A percentile compares a stretch with the other conserved stretches of the same genome.
Evolutionary conservation across 2,797 vertebrate genomes (phyloP).

Genomic region (Galaxias olidus): DNA sequence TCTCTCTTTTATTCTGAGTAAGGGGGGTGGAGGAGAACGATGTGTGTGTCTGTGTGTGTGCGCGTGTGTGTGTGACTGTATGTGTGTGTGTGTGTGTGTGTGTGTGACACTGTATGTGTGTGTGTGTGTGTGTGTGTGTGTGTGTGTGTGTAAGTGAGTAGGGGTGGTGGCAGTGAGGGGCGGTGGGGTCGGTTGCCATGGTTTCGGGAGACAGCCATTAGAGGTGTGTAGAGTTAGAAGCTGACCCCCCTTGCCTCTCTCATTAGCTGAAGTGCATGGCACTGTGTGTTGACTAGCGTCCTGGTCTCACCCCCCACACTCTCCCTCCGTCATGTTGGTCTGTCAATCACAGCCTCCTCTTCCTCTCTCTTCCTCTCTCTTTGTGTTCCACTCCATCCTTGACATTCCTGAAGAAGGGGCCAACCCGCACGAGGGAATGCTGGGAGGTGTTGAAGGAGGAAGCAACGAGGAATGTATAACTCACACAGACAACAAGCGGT

Average conservation of each 20-base stretch:
- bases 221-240: constrained; percentile 72
- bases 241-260: constrained; percentile 75
- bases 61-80: too few relatives aligned
- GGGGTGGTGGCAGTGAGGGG: constrained; percentile 9
- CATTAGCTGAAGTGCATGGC: constrained; percentile 78
- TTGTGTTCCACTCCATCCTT: neutral
- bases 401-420: neutral
- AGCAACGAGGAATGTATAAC: too few relatives aligned
- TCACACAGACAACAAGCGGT: too few relatives aligned
- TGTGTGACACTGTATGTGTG: constrained; percentile 9
- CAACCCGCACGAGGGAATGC: neutral
- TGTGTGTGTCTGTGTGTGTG: too few relatives aligned
- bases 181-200: constrained; percentile 75
- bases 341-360: constrained; percentile 13
- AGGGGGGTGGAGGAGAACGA: constrained; percentile 26
- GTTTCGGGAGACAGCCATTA: constrained; percentile 77
- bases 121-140: constrained; percentile 18
- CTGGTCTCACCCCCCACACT: constrained; percentile 47
- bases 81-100: constrained; percentile 36
- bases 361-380: neutral
- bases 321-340: constrained; percentile 22
- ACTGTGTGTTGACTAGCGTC: constrained; percentile 68
- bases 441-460: constrained; percentile 8
- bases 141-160: constrained; percentile 31
- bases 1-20: constrained; percentile 10